Evolutionary conservation across 2,888 invertebrate genomes (phyloP).

Genomic region (Chorisops tibialis): DNA sequence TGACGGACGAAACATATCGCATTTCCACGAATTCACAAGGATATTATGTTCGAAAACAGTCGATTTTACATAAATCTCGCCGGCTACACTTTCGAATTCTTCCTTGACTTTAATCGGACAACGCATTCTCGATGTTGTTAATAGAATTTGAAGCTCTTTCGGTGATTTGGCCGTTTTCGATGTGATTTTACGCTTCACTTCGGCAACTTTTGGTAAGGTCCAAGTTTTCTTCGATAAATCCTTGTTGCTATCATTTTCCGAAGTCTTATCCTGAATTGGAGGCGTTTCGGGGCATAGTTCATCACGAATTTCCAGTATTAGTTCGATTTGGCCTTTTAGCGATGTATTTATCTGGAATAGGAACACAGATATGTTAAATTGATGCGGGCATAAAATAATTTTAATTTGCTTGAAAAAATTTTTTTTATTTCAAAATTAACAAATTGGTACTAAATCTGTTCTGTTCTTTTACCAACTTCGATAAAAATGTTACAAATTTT

Average conservation of each 20-base stretch:
- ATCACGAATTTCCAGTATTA: constrained; percentile 47
- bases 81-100: constrained; percentile 49
- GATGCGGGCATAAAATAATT: too few species aligned
- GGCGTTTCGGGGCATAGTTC: constrained; percentile 1
- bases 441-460: too few species aligned
- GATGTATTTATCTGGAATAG: constrained; percentile 37
- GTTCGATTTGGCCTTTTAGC: constrained; percentile 48
- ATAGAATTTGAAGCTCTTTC: constrained; percentile 40
- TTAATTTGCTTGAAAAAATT: too few species aligned
- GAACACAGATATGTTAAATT: too few species aligned
- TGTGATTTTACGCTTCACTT: constrained; percentile 47
- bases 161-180: constrained; percentile 32
- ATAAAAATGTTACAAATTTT: too few species aligned
- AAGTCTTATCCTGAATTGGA: constrained; percentile 11
- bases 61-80: constrained; percentile 72
- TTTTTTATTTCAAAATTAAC: too few species aligned
- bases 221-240: constrained; percentile 35
- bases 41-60: constrained; percentile 67
- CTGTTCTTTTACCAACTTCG: too few species aligned
- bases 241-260: background rate
- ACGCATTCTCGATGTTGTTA: constrained; percentile 49
- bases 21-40: constrained; percentile 64
- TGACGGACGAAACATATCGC: constrained; percentile 68
- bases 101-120: constrained; percentile 52
- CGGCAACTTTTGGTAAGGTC: constrained; percentile 38